Conservation (phyloP, 2,888 invertebrate species). For the Dermolepida albohirtum region DNA sequence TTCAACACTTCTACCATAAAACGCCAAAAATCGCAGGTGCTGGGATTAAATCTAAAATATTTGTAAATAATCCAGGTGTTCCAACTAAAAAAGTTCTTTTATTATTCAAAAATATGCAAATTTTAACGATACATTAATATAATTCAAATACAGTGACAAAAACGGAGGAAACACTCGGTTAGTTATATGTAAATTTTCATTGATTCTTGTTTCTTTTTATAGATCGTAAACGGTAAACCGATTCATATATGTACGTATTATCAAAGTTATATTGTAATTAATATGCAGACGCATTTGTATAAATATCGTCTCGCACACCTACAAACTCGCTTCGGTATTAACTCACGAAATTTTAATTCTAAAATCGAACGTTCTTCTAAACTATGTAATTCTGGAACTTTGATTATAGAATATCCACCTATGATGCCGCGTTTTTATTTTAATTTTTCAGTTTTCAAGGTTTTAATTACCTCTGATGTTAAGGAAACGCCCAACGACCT, state of each 20-base stretch:
- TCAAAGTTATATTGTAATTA: conserved; percentile 13
- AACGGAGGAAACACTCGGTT: not conserved
- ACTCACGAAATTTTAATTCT: no score
- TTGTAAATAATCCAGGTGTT: conserved; percentile 36
- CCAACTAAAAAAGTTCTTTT: conserved; percentile 8
- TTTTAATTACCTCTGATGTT: no score
- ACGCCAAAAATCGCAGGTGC: conserved; percentile 25
- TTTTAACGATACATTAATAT: conserved; percentile 5
- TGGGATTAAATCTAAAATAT: conserved; percentile 16
- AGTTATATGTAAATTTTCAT: conserved; percentile 22
- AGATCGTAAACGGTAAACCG: conserved; percentile 18
- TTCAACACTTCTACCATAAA: conserved; percentile 18
- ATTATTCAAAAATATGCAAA: conserved; percentile 31
- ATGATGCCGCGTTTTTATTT: no score
- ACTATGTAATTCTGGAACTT: no score
- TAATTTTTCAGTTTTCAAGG: no score
- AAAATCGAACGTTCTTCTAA: no score
- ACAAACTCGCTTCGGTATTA: no score
- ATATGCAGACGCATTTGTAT: not conserved
- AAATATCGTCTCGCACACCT: not conserved
- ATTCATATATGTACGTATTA: no score
- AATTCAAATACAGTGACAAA: conserved; percentile 4
- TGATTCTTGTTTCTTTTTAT: conserved; percentile 11
- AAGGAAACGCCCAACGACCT: no score
- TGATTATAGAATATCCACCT: no score